Evolutionary conservation across 2,113 vertebrate genomes (phyloP).

Genomic region (Carlito syrichta): DNA sequence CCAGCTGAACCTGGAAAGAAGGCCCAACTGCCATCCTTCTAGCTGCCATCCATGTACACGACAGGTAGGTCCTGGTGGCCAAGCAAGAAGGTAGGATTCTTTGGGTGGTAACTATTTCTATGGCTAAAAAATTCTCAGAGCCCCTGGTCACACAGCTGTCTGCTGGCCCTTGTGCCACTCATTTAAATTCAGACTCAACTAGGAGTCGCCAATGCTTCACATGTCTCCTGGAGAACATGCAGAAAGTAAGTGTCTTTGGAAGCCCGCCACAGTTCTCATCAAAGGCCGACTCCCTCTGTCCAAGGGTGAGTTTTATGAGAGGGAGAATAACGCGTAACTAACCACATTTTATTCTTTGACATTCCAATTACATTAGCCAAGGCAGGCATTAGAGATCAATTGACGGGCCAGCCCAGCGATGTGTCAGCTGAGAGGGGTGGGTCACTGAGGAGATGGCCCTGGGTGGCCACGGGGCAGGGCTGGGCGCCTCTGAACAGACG

Average conservation of each 20-base stretch:
- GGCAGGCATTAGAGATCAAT: conserved; percentile 66
- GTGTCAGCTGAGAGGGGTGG: conserved; percentile 35
- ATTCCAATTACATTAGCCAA: conserved; percentile 73
- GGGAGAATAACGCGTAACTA: conserved; percentile 61
- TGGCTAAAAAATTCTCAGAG: not conserved
- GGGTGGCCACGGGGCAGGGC: conserved; percentile 53
- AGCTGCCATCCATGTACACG: not conserved
- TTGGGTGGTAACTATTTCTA: not conserved
- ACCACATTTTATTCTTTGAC: conserved; percentile 73
- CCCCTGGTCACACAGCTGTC: not conserved
- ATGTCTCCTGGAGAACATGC: conserved; percentile 37
- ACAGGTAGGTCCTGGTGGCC: not conserved
- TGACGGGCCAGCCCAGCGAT: conserved; percentile 42
- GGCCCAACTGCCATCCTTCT: not conserved
- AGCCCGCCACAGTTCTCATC: conserved; percentile 42
- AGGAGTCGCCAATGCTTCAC: not conserved
- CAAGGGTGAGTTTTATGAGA: conserved; percentile 66
- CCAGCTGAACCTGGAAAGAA: not conserved
- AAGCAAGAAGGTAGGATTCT: not conserved
- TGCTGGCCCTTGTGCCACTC: not conserved
- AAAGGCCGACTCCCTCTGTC: conserved; percentile 55
- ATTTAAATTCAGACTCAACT: conserved; percentile 54
- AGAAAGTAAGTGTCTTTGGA: conserved; percentile 57
- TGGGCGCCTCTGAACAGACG: conserved; percentile 52
- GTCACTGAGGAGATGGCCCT: conserved; percentile 57